phyloP scores from a whole-genome alignment of 2,113 vertebrate species.

The Rousettus leschenaultii region DNA sequence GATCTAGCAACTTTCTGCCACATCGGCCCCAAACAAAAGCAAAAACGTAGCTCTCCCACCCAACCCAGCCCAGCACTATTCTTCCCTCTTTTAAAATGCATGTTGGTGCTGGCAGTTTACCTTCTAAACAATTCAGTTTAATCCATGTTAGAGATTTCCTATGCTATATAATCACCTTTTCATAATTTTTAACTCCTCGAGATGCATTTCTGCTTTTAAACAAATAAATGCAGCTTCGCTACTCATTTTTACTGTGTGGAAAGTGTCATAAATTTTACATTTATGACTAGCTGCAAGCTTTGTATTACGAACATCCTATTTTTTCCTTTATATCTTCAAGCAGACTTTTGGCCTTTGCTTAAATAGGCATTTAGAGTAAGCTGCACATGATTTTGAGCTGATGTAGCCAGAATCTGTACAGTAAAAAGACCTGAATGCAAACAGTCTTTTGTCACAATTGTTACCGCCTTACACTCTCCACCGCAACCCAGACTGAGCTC shows the following conservation, averaged over 20 bases:
- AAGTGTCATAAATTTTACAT: conserved; percentile 26
- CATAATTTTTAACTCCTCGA: not conserved
- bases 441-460: not conserved
- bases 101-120: not conserved
- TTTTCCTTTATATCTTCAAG: not conserved
- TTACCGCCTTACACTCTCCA: not conserved
- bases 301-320: not conserved
- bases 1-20: not conserved
- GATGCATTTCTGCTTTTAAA: conserved; percentile 23
- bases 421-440: not conserved
- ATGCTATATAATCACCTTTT: not conserved
- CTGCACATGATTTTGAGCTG: not conserved
- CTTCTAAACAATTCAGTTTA: not conserved
- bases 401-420: not conserved
- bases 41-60: not conserved
- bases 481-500: not conserved
- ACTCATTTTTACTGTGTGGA: not conserved
- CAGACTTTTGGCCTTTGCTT: conserved; percentile 51
- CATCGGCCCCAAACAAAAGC: not conserved
- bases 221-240: conserved; percentile 18
- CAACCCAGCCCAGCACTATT: not conserved
- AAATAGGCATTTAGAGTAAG: conserved; percentile 29
- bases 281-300: not conserved
- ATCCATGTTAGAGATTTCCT: conserved; percentile 11
- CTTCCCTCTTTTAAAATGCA: not conserved